Conservation (phyloP, 2,888 invertebrate species). For the Tillus elongatus region DNA sequence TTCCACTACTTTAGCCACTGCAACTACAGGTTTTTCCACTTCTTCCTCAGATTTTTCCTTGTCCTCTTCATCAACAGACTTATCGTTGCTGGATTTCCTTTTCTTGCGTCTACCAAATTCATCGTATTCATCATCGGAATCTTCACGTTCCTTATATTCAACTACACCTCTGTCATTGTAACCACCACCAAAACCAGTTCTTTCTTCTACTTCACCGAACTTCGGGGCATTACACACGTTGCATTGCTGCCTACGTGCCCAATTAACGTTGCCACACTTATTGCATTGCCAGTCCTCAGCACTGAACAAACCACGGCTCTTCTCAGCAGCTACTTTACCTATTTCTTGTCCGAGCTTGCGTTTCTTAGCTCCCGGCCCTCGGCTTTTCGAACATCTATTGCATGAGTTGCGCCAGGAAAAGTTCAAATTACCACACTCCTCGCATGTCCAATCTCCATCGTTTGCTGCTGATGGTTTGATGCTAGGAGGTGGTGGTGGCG, state of each 20-base stretch:
- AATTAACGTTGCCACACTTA: constrained; percentile 99
- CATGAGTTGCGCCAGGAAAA: constrained; percentile 85
- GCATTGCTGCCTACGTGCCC: constrained; percentile 92
- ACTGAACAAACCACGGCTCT: constrained; percentile 89
- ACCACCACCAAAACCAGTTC: constrained; percentile 75
- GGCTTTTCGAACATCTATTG: constrained; percentile 77
- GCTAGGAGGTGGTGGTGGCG: constrained; percentile 34
- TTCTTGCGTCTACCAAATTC: constrained; percentile 51
- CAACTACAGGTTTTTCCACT: constrained; percentile 9
- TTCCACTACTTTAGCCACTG: constrained; percentile 14
- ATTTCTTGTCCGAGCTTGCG: constrained; percentile 92
- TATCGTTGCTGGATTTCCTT: constrained; percentile 22
- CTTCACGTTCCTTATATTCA: constrained; percentile 83
- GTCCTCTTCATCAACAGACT: constrained; percentile 16
- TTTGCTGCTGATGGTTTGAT: constrained; percentile 21
- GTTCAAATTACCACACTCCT: constrained; percentile 86
- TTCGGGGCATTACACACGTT: constrained; percentile 99
- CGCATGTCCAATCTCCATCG: constrained; percentile 58
- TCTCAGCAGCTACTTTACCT: constrained; percentile 96
- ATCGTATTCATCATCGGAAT: constrained; percentile 91
- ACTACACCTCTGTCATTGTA: constrained; percentile 95
- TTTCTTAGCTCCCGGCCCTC: constrained; percentile 45
- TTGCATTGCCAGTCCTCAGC: constrained; percentile 99
- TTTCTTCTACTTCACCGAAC: constrained; percentile 82
- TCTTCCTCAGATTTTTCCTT: constrained; percentile 11